Conservation (phyloP, 2,113 vertebrate species). For the Myotis davidii region DNA sequence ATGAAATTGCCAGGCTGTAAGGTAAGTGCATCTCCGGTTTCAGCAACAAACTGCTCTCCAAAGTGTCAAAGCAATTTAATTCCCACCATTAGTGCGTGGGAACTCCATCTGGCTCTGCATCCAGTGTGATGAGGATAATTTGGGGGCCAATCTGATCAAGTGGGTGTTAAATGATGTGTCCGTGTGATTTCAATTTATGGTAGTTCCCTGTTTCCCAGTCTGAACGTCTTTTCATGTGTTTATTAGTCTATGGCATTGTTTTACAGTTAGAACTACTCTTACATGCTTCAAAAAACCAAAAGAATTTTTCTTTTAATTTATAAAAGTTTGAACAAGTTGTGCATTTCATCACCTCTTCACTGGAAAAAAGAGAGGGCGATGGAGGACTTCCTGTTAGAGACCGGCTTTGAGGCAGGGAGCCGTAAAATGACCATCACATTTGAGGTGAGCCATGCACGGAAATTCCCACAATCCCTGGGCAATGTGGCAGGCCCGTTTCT, state of each 20-base stretch:
- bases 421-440: neutral
- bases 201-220: neutral
- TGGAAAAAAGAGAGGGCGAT: neutral
- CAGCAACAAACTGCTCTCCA: neutral
- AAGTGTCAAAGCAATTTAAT: neutral
- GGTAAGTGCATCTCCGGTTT: neutral
- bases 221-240: neutral
- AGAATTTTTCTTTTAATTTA: neutral
- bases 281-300: neutral
- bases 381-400: neutral
- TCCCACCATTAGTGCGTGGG: neutral
- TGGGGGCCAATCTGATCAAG: neutral
- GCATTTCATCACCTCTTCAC: neutral
- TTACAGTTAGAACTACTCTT: neutral
- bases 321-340: neutral
- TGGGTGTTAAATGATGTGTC: neutral
- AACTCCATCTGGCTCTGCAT: neutral
- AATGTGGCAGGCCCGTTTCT: neutral
- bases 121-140: neutral
- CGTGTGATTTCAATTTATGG: neutral
- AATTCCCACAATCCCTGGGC: neutral
- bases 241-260: neutral
- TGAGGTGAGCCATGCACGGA: neutral
- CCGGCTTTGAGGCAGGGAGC: neutral
- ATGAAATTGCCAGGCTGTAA: neutral